These are phyloP conservation scores for Acleris laterana DNA, from an alignment of 2,888 invertebrate species.

Conservation along the genomic window DNA sequence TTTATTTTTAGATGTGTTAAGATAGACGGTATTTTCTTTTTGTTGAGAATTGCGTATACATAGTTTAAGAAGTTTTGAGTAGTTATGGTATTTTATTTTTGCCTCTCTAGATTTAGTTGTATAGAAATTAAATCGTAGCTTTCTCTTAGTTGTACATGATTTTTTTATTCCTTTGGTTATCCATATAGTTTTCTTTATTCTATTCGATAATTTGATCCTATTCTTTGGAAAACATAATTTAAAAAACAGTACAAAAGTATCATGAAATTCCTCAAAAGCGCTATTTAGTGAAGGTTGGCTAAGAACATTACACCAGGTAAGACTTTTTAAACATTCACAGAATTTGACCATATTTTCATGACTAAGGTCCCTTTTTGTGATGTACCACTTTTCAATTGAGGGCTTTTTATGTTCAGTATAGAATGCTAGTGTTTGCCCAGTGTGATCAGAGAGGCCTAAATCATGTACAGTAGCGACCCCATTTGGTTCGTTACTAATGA, in stretches of 20 bases:
- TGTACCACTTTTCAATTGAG: background rate
- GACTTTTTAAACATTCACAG: background rate
- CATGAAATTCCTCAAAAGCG: slow-evolving; percentile 2
- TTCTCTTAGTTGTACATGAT: background rate
- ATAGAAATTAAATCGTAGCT: background rate
- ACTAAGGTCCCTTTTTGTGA: background rate
- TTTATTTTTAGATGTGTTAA: background rate
- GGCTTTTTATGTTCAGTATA: background rate
- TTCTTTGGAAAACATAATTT: background rate
- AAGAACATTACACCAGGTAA: background rate
- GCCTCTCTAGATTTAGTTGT: background rate
- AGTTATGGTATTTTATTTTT: background rate
- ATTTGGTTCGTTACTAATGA: slow-evolving; percentile 6
- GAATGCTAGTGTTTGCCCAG: background rate
- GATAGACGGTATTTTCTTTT: background rate
- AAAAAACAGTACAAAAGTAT: background rate
- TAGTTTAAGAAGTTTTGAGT: background rate
- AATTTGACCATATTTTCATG: background rate
- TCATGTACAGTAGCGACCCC: background rate
- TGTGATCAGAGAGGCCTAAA: slow-evolving; percentile 9
- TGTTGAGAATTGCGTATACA: background rate
- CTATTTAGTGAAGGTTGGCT: background rate
- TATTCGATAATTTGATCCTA: background rate
- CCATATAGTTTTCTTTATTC: background rate
- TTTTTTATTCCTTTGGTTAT: background rate